Percentiles rank a stretch among this genome's conserved stretches.
phyloP scores from a whole-genome alignment of 2,797 vertebrate genomes.

The Furcifer pardalis region DNA sequence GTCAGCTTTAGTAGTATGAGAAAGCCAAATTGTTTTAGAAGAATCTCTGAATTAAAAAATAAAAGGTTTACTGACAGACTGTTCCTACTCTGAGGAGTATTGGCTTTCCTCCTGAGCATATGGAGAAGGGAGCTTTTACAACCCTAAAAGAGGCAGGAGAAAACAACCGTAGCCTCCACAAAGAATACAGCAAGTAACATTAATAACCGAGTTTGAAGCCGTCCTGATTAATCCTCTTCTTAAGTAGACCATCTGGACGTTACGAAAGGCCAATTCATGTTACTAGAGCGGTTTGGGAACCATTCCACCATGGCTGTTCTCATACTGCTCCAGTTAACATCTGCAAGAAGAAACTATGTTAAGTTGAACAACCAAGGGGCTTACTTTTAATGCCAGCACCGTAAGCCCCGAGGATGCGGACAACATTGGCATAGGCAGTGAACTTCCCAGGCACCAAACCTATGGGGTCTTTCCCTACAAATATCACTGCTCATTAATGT shows the following conservation, averaged over 20 bases:
- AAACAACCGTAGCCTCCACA: neutral
- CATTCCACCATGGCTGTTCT: conserved; percentile 7
- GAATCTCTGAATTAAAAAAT: conserved; percentile 60
- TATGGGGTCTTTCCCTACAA: neutral
- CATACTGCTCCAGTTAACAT: conserved; percentile 14
- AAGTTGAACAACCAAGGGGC: neutral
- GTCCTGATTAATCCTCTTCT: conserved; percentile 2
- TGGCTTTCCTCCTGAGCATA: conserved; percentile 56
- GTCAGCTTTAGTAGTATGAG: conserved; percentile 55
- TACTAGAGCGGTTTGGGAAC: conserved; percentile 1
- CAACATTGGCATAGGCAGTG: neutral
- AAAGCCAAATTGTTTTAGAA: conserved; percentile 10
- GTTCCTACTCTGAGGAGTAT: conserved; percentile 62
- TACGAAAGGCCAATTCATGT: conserved; percentile 14
- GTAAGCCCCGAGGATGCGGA: neutral
- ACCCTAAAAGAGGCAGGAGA: neutral
- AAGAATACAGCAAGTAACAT: conserved; percentile 1
- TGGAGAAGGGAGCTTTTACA: conserved; percentile 29
- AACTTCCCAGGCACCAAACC: neutral
- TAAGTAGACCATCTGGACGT: conserved; percentile 14
- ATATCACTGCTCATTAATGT: neutral
- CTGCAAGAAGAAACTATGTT: neutral
- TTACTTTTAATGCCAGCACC: neutral
- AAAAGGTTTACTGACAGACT: conserved; percentile 61
- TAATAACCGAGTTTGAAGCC: neutral